Percentiles rank a stretch among this genome's conserved stretches.
These are phyloP conservation scores for Brachionus rotundiformis DNA, from an alignment of 1,140 invertebrate genomes.

Conservation along the genomic window DNA sequence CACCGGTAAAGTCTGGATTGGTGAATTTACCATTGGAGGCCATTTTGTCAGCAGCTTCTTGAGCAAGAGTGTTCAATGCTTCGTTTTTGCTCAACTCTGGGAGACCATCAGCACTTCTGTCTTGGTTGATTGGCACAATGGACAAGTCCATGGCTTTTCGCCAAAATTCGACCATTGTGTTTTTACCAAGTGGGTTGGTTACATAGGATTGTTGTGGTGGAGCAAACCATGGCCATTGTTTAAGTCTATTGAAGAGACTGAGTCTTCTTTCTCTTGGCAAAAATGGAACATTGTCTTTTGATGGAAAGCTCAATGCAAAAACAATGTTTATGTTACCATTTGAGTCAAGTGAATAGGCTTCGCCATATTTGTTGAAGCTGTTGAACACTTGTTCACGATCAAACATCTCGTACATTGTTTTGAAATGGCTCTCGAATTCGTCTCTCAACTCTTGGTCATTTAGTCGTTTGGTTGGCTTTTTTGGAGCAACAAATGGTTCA, in stretches of 20 bases:
- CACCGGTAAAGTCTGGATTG: background rate
- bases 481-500: slow-evolving; percentile 8
- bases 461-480: background rate
- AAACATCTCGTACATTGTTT: slow-evolving; percentile 35
- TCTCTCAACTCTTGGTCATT: slow-evolving; percentile 35
- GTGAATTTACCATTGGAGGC: background rate
- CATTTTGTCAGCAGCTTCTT: slow-evolving; percentile 30
- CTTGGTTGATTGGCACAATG: slow-evolving; percentile 14
- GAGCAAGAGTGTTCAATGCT: background rate
- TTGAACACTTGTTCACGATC: slow-evolving; percentile 10
- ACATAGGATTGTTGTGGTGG: background rate
- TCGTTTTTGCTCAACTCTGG: background rate
- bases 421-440: background rate
- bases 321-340: slow-evolving; percentile 21
- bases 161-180: background rate
- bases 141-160: slow-evolving; percentile 1
- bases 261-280: slow-evolving; percentile 25
- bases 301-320: background rate
- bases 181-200: background rate
- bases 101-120: background rate
- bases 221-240: slow-evolving; percentile 37
- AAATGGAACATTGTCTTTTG: background rate
- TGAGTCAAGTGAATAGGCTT: slow-evolving; percentile 12
- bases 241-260: slow-evolving; percentile 22
- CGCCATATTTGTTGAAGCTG: slow-evolving; percentile 6